These are phyloP conservation scores for Cerceris ruficornis DNA, from an alignment of 2,888 invertebrate species.

Conservation along the genomic window DNA sequence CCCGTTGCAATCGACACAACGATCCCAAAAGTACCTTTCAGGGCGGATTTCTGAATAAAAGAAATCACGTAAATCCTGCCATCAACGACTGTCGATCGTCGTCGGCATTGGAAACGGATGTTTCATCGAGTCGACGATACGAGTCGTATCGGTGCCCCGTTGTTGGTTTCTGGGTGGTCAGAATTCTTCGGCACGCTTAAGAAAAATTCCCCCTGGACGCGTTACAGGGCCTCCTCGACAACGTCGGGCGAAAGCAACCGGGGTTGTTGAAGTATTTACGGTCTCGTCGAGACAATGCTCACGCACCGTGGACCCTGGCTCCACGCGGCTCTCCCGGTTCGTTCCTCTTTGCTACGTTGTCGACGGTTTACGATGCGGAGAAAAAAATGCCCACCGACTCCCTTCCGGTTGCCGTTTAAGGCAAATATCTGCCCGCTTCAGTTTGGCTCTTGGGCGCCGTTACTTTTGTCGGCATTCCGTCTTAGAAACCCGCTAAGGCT, in stretches of 20 bases:
- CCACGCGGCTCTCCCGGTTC: constrained; percentile 37
- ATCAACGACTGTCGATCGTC: neutral
- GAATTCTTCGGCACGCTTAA: constrained; percentile 56
- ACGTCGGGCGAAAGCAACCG: constrained; percentile 62
- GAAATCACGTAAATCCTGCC: neutral
- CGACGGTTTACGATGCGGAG: constrained; percentile 38
- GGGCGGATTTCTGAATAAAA: neutral
- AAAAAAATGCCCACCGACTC: constrained; percentile 41
- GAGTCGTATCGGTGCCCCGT: constrained; percentile 39
- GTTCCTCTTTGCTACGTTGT: constrained; percentile 42
- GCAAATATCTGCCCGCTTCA: constrained; percentile 46
- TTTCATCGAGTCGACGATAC: constrained; percentile 40
- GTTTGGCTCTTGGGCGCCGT: constrained; percentile 8
- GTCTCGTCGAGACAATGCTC: constrained; percentile 74
- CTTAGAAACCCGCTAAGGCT: neutral
- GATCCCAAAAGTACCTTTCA: neutral
- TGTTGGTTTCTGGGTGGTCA: constrained; percentile 61
- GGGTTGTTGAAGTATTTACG: constrained; percentile 73
- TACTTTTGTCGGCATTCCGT: constrained; percentile 3
- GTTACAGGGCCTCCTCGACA: constrained; percentile 54
- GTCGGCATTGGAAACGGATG: constrained; percentile 39
- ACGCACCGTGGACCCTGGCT: constrained; percentile 47
- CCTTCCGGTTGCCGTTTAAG: constrained; percentile 53
- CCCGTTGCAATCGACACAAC: too few species aligned
- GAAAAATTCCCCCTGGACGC: constrained; percentile 57